Evolutionary conservation across 2,113 vertebrate genomes (phyloP).

Genomic region (Dicerorhinus sumatrensis): DNA sequence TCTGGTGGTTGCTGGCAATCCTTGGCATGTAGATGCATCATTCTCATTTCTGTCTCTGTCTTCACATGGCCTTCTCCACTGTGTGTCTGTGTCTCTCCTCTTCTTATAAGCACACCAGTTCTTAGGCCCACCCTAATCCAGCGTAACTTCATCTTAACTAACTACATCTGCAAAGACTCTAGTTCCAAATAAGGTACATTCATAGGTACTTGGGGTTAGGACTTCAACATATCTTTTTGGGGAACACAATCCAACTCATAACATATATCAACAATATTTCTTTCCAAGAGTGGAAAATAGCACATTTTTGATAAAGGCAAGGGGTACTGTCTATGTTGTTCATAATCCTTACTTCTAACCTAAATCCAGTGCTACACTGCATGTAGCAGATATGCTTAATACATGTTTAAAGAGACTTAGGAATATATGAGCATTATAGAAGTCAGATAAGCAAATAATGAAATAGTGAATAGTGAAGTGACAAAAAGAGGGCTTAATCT

Average conservation of each 20-base stretch:
- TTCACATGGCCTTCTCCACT: background rate
- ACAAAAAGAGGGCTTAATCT: background rate
- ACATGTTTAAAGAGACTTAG: background rate
- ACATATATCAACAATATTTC: background rate
- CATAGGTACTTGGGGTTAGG: background rate
- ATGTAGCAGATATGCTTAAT: background rate
- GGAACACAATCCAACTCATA: background rate
- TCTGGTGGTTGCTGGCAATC: too few species aligned
- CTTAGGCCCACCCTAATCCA: background rate
- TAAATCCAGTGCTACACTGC: background rate
- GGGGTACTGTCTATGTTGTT: background rate
- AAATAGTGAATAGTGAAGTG: background rate
- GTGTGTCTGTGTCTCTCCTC: background rate
- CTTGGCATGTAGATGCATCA: accelerated
- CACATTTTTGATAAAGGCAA: background rate
- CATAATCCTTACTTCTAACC: background rate
- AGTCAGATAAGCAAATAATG: background rate
- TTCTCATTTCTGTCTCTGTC: background rate
- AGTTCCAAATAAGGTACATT: background rate
- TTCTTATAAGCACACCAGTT: background rate
- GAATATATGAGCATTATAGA: background rate
- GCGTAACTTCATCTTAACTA: background rate
- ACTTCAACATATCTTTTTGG: background rate
- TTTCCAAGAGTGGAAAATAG: slow-evolving; percentile 10
- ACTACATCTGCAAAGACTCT: background rate